Evolutionary conservation across 2,888 invertebrate species (phyloP).

Genomic region (Adela reaumurella): DNA sequence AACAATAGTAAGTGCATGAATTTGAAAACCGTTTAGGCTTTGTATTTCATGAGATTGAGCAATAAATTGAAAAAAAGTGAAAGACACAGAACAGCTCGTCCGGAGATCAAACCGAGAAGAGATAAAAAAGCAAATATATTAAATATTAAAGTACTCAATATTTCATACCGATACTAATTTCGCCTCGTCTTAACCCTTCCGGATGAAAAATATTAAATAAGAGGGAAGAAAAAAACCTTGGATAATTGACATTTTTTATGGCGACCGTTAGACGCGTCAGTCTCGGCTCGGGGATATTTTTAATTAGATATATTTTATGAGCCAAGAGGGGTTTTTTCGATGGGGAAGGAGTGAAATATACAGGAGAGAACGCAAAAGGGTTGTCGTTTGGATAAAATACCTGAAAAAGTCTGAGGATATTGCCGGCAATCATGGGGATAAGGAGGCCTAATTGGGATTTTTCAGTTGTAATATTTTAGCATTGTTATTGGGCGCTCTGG

Average conservation of each 20-base stretch:
- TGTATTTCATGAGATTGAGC: too few species aligned
- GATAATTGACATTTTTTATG: slow-evolving; percentile 59
- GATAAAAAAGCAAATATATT: too few species aligned
- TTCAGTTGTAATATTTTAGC: not conserved
- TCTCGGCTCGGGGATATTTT: slow-evolving; percentile 55
- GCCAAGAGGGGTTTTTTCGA: slow-evolving; percentile 33
- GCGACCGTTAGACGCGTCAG: slow-evolving; percentile 31
- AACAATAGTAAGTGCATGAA: too few species aligned
- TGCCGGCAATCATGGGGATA: not conserved
- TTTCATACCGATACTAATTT: slow-evolving; percentile 57
- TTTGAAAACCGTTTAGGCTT: too few species aligned
- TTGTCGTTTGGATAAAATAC: not conserved
- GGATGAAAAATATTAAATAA: slow-evolving; percentile 34
- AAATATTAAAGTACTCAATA: slow-evolving; percentile 30
- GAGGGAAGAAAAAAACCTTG: slow-evolving; percentile 1
- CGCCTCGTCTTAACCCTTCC: slow-evolving; percentile 49
- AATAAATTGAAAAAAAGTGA: too few species aligned
- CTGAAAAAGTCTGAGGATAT: not conserved
- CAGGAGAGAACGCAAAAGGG: slow-evolving; percentile 13
- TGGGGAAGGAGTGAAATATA: slow-evolving; percentile 27
- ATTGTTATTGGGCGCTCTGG: not conserved
- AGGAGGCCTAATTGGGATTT: not conserved
- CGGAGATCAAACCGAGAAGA: too few species aligned
- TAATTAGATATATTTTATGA: slow-evolving; percentile 61
- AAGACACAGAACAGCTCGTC: too few species aligned